Percentiles rank a stretch among this genome's conserved stretches.
Evolutionary conservation across 2,888 invertebrate genomes (phyloP).

Genomic region (Ditula angustiorana): DNA sequence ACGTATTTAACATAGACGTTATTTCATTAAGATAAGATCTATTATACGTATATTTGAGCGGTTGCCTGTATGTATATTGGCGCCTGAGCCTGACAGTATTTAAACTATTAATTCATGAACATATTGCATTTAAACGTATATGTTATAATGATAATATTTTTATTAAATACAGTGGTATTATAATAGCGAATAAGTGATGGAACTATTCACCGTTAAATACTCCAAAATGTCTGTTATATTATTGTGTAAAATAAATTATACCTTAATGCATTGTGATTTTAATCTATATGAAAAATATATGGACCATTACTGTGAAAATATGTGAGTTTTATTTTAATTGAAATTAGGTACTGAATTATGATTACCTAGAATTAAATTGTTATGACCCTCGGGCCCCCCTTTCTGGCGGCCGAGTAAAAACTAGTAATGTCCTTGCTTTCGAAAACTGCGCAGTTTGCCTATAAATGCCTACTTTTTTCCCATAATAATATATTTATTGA

Average conservation of each 20-base stretch:
- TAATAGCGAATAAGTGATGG: conserved; percentile 43
- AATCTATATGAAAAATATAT: conserved; percentile 80
- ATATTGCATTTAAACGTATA: conserved; percentile 8
- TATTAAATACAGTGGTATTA: conserved; percentile 47
- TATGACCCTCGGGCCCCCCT: too few relatives aligned
- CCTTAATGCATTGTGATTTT: conserved; percentile 79
- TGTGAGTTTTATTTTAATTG: conserved; percentile 53
- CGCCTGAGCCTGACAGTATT: too few relatives aligned
- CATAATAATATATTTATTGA: too few relatives aligned
- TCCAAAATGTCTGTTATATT: conserved; percentile 64
- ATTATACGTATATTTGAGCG: too few relatives aligned
- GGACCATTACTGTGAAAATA: conserved; percentile 77
- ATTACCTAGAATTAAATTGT: too few relatives aligned
- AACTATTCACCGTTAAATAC: conserved; percentile 63
- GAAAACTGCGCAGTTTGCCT: too few relatives aligned
- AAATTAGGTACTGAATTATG: background rate
- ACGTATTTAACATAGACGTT: too few relatives aligned
- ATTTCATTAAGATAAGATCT: too few relatives aligned
- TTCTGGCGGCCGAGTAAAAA: too few relatives aligned
- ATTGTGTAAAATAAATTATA: conserved; percentile 64
- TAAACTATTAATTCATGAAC: background rate
- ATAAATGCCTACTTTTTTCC: too few relatives aligned
- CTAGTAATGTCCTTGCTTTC: too few relatives aligned
- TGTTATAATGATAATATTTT: background rate
- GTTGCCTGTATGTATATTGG: too few relatives aligned